These are phyloP conservation scores for Colius striatus DNA, from an alignment of 2,113 vertebrate species.

Conservation along the genomic window DNA sequence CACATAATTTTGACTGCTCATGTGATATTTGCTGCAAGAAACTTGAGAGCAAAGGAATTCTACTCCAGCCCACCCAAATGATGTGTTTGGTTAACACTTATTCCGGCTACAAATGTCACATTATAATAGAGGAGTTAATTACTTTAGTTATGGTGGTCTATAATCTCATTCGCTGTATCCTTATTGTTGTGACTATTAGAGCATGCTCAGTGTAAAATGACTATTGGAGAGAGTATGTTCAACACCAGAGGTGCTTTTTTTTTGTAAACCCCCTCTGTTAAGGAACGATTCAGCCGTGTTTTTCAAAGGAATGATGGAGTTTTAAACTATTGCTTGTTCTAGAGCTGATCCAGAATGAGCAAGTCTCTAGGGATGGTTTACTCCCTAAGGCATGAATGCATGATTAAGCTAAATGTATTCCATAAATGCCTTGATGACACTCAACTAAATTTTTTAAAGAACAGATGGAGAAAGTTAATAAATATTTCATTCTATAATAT, in stretches of 20 bases:
- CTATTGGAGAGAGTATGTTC: neutral
- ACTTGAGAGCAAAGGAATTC: neutral
- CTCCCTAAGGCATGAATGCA: conserved; percentile 35
- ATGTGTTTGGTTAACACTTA: neutral
- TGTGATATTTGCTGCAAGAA: neutral
- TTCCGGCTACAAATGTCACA: neutral
- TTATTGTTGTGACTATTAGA: neutral
- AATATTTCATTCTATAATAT: conserved; percentile 70
- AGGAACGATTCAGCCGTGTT: neutral
- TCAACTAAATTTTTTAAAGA: conserved; percentile 69
- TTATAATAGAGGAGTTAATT: neutral
- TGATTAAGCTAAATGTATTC: conserved; percentile 63
- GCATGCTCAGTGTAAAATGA: neutral
- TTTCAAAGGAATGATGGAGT: conserved; percentile 16
- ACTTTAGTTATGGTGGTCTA: neutral
- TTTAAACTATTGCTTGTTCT: conserved; percentile 41
- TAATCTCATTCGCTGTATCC: neutral
- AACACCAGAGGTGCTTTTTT: neutral
- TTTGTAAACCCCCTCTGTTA: neutral
- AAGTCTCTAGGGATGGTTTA: neutral
- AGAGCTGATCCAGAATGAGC: conserved; percentile 48
- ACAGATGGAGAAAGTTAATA: conserved; percentile 71
- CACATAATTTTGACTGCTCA: neutral
- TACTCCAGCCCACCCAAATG: neutral
- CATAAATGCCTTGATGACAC: conserved; percentile 62